These are phyloP conservation scores for Natrix natrix DNA, from an alignment of 2,797 vertebrate genomes.

Conservation along the genomic window DNA sequence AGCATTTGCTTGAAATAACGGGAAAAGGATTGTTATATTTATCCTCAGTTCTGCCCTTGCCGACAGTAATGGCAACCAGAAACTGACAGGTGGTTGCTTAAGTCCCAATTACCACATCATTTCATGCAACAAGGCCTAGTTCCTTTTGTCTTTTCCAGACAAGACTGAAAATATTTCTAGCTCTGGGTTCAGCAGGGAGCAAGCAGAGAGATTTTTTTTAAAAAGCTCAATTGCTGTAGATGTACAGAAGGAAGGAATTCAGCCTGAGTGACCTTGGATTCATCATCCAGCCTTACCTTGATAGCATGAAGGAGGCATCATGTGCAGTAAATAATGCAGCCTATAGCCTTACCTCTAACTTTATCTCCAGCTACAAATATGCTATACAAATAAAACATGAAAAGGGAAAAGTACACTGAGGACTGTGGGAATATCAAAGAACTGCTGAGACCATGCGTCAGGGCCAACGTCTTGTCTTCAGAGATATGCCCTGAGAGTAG, in stretches of 20 bases:
- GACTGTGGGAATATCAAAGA: not conserved
- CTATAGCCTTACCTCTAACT: not conserved
- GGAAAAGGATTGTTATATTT: slow-evolving; percentile 14
- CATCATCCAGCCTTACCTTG: not conserved
- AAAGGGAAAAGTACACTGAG: no score
- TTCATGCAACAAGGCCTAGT: slow-evolving; percentile 10
- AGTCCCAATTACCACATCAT: slow-evolving; percentile 33
- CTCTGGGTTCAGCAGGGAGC: fast-evolving
- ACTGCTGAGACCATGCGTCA: not conserved
- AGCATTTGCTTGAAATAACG: slow-evolving; percentile 36
- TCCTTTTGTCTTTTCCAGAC: slow-evolving; percentile 21
- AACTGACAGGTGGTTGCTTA: slow-evolving; percentile 50
- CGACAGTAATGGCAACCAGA: slow-evolving; percentile 22
- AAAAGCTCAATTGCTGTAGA: fast-evolving
- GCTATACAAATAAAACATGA: not conserved
- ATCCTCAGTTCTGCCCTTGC: slow-evolving; percentile 44
- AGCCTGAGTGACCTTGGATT: not conserved
- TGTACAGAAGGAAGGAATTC: not conserved
- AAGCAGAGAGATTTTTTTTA: not conserved
- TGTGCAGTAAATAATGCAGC: not conserved
- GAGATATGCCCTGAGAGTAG: not conserved
- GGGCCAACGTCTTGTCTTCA: not conserved
- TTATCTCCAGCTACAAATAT: not conserved
- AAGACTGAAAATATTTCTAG: slow-evolving; percentile 15
- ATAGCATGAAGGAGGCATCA: not conserved